phyloP scores from a whole-genome alignment of 2,113 vertebrate species.

The Pagrus major region DNA sequence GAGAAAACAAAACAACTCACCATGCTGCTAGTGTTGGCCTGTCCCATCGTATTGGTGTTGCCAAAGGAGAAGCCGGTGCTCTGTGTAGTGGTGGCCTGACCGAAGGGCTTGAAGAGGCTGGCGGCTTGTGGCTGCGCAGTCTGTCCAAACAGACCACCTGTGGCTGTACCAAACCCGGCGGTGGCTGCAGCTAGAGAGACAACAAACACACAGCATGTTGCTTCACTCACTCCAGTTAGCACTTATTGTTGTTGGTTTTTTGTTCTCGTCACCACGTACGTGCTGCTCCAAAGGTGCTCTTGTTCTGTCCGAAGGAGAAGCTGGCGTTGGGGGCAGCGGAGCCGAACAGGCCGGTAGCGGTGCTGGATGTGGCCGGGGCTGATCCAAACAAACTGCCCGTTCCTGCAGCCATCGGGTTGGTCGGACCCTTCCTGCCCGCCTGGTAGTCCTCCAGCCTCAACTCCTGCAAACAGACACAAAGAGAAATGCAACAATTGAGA shows the following conservation, averaged over 20 bases:
- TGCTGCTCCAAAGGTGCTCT: slow-evolving; percentile 90
- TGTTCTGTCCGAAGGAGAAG: slow-evolving; percentile 92
- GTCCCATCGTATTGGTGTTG: slow-evolving; percentile 89
- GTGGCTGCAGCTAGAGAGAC: slow-evolving; percentile 71
- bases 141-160: slow-evolving; percentile 89
- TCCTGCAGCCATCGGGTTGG: slow-evolving; percentile 89
- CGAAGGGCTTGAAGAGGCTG: slow-evolving; percentile 95
- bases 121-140: slow-evolving; percentile 67
- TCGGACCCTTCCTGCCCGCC: slow-evolving; percentile 93
- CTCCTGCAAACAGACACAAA: slow-evolving; percentile 56
- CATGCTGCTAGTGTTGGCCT: slow-evolving; percentile 92
- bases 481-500: too few relatives aligned
- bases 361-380: slow-evolving; percentile 87
- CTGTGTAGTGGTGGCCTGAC: slow-evolving; percentile 89
- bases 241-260: not conserved
- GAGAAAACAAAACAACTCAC: slow-evolving; percentile 71
- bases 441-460: slow-evolving; percentile 94
- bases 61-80: slow-evolving; percentile 93
- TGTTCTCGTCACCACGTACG: slow-evolving; percentile 80
- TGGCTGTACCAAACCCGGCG: slow-evolving; percentile 87
- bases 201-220: not conserved
- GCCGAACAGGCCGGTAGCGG: slow-evolving; percentile 92
- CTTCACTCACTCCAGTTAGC: not conserved
- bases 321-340: slow-evolving; percentile 88
- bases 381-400: slow-evolving; percentile 87